phyloP scores from a whole-genome alignment of 2,797 vertebrate species.

The Falco peregrinus region DNA sequence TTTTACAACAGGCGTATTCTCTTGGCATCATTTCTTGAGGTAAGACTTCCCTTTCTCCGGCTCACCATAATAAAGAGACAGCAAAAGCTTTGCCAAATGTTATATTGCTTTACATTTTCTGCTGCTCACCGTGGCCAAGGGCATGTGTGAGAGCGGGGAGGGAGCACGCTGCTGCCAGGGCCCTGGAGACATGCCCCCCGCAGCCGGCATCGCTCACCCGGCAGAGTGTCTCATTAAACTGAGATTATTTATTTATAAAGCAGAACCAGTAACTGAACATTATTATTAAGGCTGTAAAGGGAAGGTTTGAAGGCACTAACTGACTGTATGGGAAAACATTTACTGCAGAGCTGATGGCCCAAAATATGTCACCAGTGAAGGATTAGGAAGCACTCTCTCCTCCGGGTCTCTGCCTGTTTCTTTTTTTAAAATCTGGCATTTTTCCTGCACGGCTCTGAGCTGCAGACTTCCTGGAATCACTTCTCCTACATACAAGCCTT shows the following conservation, averaged over 20 bases:
- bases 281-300: slow-evolving; percentile 35
- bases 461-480: slow-evolving; percentile 52
- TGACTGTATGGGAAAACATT: slow-evolving; percentile 38
- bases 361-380: slow-evolving; percentile 45
- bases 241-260: slow-evolving; percentile 49
- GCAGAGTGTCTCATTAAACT: not conserved
- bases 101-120: not conserved
- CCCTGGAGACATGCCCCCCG: accelerated
- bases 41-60: not conserved
- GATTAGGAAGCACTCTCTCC: slow-evolving; percentile 35
- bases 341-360: slow-evolving; percentile 38
- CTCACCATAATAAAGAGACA: not conserved
- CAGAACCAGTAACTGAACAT: slow-evolving; percentile 14
- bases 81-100: not conserved
- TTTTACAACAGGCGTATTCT: not conserved
- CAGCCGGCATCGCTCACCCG: not conserved
- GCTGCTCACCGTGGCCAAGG: not conserved
- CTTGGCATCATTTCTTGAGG: not conserved
- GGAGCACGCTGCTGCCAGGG: accelerated
- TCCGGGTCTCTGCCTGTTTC: slow-evolving; percentile 50
- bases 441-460: slow-evolving; percentile 44
- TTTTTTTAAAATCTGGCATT: slow-evolving; percentile 63
- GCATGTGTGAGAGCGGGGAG: accelerated
- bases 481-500: slow-evolving; percentile 37
- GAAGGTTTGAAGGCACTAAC: slow-evolving; percentile 1